Base-by-base conservation (phyloP, 1,140 invertebrate genomes). In the Meloidogyne exigua region DNA sequence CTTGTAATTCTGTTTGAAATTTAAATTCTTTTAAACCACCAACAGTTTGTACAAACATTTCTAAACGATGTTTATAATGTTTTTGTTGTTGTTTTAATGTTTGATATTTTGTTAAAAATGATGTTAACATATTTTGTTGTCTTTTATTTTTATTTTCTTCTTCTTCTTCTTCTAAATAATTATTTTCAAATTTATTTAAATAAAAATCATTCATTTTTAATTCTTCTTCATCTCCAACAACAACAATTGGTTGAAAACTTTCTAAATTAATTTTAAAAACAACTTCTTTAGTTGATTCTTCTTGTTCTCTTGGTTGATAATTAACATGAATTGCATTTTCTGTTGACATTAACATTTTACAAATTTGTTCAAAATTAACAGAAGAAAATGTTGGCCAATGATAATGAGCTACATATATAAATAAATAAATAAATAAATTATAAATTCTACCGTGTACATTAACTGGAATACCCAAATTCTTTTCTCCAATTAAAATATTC, bases 281-380 rank as follows among this genome's bases (percentile, higher is more conserved):
- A 39, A 81, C 32, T 36, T 82, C 57, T 26, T 65, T 71, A 13
- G 79, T 68, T 42, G 63, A 64, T 26, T 79, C 76, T 44, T 77
- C 7, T 39, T n/a, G 12, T 57, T 12, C 49, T n/a, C n/a, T 79
- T 25, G 81, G 81, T 21, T 79, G 26, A 49, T 44, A 82, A 32
- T 25, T 42, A 13, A 83, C n/a, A 69, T 81, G 73, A 23, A 84
- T 69, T 67, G 68, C 49, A 69, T 81, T 81, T 63, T 81, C 81
- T 15, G 80, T 81, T 23, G 65, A 36, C 68, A 81, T 79, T 7
- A 80, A 25, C 13, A 81, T 42, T 44, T 81, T 68, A 42, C 82
- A 49, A 11, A 81, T 25, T 36, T 82, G 79, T 49, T 72, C 42
- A 44, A 32, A 73, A 65, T 62, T 73, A 65, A 65, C 65, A 28